phyloP scores from a whole-genome alignment of 2,888 invertebrate species.

The Andrena bucephala region DNA sequence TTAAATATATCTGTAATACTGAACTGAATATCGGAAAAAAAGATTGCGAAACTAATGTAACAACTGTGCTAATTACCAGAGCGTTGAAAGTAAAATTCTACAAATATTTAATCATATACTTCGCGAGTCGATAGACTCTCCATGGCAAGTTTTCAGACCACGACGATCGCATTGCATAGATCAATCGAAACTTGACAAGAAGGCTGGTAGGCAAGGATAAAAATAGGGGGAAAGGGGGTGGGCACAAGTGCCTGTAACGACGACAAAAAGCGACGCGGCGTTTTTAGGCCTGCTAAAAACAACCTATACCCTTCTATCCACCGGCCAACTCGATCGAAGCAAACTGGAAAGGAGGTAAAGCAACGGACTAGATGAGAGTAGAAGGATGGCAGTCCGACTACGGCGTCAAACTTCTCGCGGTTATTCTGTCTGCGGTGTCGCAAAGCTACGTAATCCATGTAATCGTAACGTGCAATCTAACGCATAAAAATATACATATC shows the following conservation, averaged over 20 bases:
- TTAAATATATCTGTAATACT: too few relatives aligned
- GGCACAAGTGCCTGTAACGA: conserved; percentile 8
- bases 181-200: neutral
- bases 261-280: conserved; percentile 31
- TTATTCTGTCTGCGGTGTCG: conserved; percentile 21
- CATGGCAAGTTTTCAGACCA: neutral
- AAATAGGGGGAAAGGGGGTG: neutral
- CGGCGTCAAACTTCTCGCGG: conserved; percentile 12
- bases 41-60: too few relatives aligned
- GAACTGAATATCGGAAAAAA: neutral
- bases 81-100: neutral
- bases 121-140: neutral
- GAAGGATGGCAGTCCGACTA: conserved; percentile 47
- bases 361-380: conserved; percentile 45
- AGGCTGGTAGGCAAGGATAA: neutral
- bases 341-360: neutral
- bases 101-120: neutral
- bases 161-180: neutral
- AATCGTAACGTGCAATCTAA: conserved; percentile 58
- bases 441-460: conserved; percentile 14
- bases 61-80: neutral
- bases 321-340: conserved; percentile 5
- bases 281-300: conserved; percentile 82
- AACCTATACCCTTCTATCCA: conserved; percentile 39
- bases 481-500: conserved; percentile 72